These are phyloP conservation scores for Eulithis prunata DNA, from an alignment of 2,888 invertebrate species.

Conservation along the genomic window DNA sequence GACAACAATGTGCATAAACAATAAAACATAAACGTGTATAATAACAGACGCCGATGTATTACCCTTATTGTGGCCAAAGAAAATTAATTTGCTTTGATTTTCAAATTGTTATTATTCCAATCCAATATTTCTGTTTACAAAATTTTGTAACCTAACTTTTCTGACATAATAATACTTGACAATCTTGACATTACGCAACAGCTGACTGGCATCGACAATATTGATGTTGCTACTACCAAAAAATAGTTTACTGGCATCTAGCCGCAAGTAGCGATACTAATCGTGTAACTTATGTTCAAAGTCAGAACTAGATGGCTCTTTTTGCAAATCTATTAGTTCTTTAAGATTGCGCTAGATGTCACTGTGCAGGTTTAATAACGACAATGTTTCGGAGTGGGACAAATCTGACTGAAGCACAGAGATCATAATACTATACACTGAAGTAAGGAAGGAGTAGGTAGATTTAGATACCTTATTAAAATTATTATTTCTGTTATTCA, in stretches of 20 bases:
- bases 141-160: constrained; percentile 43
- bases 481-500: no score
- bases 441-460: no score
- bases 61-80: constrained; percentile 25
- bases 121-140: constrained; percentile 18
- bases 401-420: no score
- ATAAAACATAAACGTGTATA: no score
- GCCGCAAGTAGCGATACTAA: constrained; percentile 17
- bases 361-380: neutral
- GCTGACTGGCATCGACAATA: constrained; percentile 10
- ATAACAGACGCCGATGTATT: neutral
- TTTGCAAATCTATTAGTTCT: neutral
- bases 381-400: no score
- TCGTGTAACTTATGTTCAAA: neutral
- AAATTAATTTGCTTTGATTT: neutral
- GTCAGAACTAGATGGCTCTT: constrained; percentile 13
- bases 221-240: constrained; percentile 17
- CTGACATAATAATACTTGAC: constrained; percentile 6
- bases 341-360: constrained; percentile 1
- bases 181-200: neutral
- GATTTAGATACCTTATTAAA: no score
- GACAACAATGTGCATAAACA: no score
- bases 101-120: neutral
- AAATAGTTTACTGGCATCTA: constrained; percentile 21
- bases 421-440: no score